These are phyloP conservation scores for Cerceris rybyensis DNA, from an alignment of 2,888 invertebrate species.

Conservation along the genomic window DNA sequence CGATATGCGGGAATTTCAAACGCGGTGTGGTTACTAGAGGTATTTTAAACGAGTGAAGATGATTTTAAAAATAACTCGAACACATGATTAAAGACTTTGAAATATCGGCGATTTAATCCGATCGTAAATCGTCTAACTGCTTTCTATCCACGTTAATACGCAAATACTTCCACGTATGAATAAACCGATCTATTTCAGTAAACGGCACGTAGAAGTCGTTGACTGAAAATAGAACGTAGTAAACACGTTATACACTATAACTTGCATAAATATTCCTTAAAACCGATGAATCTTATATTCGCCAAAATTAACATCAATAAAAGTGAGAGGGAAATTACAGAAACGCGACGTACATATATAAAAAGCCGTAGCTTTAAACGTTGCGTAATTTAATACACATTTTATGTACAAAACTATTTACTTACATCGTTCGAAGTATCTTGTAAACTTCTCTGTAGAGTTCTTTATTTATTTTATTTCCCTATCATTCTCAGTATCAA, in stretches of 20 bases:
- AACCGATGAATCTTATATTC: neutral
- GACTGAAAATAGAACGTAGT: neutral
- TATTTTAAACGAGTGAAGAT: no score
- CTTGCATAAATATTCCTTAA: neutral
- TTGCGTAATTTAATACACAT: conserved; percentile 21
- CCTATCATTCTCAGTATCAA: neutral
- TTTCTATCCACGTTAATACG: neutral
- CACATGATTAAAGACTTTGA: neutral
- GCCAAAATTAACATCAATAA: neutral
- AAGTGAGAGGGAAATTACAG: neutral
- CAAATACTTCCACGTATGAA: conserved; percentile 1
- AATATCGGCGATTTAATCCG: conserved; percentile 3
- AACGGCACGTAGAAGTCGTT: neutral
- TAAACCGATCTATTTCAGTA: conserved; percentile 1
- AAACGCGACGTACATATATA: conserved; percentile 32
- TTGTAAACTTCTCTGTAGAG: no score
- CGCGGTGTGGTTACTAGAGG: no score
- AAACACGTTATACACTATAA: neutral
- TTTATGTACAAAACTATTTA: conserved; percentile 40
- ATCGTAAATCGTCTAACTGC: conserved; percentile 10
- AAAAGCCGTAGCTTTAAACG: conserved; percentile 28
- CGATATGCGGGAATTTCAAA: no score
- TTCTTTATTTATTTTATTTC: neutral
- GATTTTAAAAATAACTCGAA: neutral
- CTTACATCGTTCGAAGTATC: conserved; percentile 1